Conservation (phyloP, 2,888 invertebrate genomes). For the Tubulanus polymorphus region DNA sequence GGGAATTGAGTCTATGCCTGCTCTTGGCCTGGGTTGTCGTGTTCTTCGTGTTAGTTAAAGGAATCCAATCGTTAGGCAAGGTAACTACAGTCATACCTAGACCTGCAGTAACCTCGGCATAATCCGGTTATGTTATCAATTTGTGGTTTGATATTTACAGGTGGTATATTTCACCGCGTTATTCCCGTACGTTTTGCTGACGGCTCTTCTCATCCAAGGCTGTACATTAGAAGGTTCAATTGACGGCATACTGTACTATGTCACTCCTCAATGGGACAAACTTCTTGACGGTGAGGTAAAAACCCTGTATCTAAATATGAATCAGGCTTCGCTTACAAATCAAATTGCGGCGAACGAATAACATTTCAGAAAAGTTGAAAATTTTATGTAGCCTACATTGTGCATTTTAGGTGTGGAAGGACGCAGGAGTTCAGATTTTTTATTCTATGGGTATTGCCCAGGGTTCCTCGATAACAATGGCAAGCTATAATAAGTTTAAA, state of each 20-base stretch:
- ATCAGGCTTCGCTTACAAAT: no score
- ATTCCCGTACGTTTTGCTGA: slow-evolving; percentile 45
- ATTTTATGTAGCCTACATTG: no score
- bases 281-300: slow-evolving; percentile 64
- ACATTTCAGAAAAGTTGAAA: no score
- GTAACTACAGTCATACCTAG: no score
- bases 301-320: no score
- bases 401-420: slow-evolving; percentile 35
- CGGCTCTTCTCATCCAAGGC: slow-evolving; percentile 68
- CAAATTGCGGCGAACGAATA: no score
- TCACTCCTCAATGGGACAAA: slow-evolving; percentile 70
- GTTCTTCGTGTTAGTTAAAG: slow-evolving; percentile 32
- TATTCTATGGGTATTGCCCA: slow-evolving; percentile 33
- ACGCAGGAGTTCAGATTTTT: slow-evolving; percentile 33
- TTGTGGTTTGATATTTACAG: slow-evolving; percentile 24
- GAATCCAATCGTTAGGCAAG: slow-evolving; percentile 36
- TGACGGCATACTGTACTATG: slow-evolving; percentile 70
- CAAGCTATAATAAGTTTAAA: slow-evolving; percentile 39
- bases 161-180: slow-evolving; percentile 46
- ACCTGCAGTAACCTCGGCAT: no score
- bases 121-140: no score
- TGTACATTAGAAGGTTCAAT: slow-evolving; percentile 73
- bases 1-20: slow-evolving; percentile 28
- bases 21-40: slow-evolving; percentile 32
- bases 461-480: slow-evolving; percentile 38